phyloP scores from a whole-genome alignment of 2,797 vertebrate genomes.

The Eidolon dupreanum region DNA sequence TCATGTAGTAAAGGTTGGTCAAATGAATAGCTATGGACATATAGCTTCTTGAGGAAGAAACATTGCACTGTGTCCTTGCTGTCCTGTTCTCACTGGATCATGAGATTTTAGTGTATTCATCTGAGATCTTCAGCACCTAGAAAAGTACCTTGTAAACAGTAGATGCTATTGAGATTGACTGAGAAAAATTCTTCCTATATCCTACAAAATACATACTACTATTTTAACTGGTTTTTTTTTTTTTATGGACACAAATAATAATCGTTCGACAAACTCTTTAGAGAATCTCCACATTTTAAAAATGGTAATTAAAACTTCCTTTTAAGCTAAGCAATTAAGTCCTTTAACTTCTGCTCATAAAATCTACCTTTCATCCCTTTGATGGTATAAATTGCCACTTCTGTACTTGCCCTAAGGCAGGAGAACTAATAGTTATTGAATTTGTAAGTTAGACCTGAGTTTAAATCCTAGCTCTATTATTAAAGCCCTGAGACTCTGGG shows the following conservation, averaged over 20 bases:
- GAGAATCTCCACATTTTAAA: constrained; percentile 19
- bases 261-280: not conserved
- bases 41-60: not conserved
- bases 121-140: not conserved
- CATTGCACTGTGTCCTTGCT: not conserved
- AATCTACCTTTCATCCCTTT: constrained; percentile 6
- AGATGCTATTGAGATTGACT: not conserved
- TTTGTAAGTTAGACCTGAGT: not conserved
- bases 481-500: constrained; percentile 16
- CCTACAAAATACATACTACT: not conserved
- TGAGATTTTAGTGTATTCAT: constrained; percentile 17
- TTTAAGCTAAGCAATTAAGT: constrained; percentile 49
- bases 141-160: constrained; percentile 14
- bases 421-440: constrained; percentile 37
- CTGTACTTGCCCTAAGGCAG: not conserved
- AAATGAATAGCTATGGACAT: not conserved
- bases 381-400: not conserved
- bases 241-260: not conserved
- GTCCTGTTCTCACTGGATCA: not conserved
- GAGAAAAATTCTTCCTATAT: constrained; percentile 15
- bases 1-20: not conserved
- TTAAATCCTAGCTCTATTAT: constrained; percentile 38
- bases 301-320: constrained; percentile 16
- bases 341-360: not conserved
- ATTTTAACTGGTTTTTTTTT: constrained; percentile 44